Evolutionary conservation across 1,140 invertebrate species (phyloP), one percentile per base, ranked within the genome.

Genomic region (Gryllus bimaculatus): DNA sequence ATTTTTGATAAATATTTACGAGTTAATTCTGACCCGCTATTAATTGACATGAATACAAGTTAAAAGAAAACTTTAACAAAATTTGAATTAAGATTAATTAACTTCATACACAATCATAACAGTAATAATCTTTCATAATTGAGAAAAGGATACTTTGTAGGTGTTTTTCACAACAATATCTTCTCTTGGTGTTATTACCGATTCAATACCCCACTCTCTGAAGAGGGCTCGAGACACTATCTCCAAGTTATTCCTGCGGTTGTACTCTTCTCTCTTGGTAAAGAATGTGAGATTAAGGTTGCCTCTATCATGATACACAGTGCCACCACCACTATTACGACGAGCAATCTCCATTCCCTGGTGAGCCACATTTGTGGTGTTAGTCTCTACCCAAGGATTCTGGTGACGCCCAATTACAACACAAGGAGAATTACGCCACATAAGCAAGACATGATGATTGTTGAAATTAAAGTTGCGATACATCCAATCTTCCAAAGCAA

Each of bases 321-420:
- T 94, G 12, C 96, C 97, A 79, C 98, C 98, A n/a, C 96, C 97
- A 86, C 96, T 98, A 83, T 96, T 95, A 21, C 97, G 89, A 77
- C 98, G 89, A 0, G 93, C 97, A 20, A 98, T 82, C 5, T 89
- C 85, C 75, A 97, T 90, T 20, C 90, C 90, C 39, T 89, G 86
- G 49, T 91, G 88, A 75, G 88, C 84, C 26, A 93, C 82, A 49
- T 87, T 87, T 7, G 90, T 86, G 0, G 95, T 85, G 84, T 98
- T 95, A 5, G 93, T 92, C 86, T 99, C 98, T 21, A 93, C 84
- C 93, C 97, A 99, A 3, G 97, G 96, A 87, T 99, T 99, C 85
- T 99, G 98, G 87, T 99, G 95, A 73, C 95, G 89, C 3, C 98
- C 98, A 84, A 99, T 93, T 0, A 99, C 97, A 76, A 99, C 94